Evolutionary conservation across 2,888 invertebrate genomes (phyloP), one percentile per base, ranked within the genome.

Genomic region (Idaea straminata): DNA sequence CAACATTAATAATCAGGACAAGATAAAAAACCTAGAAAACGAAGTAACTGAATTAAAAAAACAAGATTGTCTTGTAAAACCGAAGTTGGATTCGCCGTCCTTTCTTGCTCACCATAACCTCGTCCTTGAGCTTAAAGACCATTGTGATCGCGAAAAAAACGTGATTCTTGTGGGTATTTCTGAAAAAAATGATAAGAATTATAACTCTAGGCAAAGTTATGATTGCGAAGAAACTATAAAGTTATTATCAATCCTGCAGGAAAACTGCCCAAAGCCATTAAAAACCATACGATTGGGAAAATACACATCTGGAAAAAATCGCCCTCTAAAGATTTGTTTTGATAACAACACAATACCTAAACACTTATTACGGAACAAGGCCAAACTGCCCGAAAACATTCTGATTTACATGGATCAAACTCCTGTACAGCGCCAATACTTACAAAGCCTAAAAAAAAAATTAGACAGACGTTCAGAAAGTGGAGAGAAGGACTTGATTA

Each of bases 201-300:
- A 1, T 3, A 64, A 64, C 5, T 10, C 47, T 0, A 65, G 74
- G 61, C 65, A 64, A 58, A 36, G 36, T 5, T 59, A 72, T 34
- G 72, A 72, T 62, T 15, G 61, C 2, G 61, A 68, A n/a, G 68
- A 75, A 64, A 61, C 65, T 60, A 38, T 38, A 1, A 74, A 71
- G 15, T 2, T 71, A n/a, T 5, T 70, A 5, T 47, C 15, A 58
- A 3, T 15, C 6, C 15, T 75, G 10, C 57, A 66, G 38, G 38
- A 67, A n/a, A 62, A 72, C 16, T 72, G 72, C 25, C 70, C 71
- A 4, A 69, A 66, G 1, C 73, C 72, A 47, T 58, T 69, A 4
- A 75, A 73, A 69, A 36, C 59, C 57, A 69, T 72, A 4, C 57
- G 74, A 63, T 62, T 76, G 25, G 76, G 74, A 2, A 74, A 75